Evolutionary conservation across 2,888 invertebrate genomes (phyloP), one percentile per base, ranked within the genome.

Genomic region (Melanostoma scalare): DNA sequence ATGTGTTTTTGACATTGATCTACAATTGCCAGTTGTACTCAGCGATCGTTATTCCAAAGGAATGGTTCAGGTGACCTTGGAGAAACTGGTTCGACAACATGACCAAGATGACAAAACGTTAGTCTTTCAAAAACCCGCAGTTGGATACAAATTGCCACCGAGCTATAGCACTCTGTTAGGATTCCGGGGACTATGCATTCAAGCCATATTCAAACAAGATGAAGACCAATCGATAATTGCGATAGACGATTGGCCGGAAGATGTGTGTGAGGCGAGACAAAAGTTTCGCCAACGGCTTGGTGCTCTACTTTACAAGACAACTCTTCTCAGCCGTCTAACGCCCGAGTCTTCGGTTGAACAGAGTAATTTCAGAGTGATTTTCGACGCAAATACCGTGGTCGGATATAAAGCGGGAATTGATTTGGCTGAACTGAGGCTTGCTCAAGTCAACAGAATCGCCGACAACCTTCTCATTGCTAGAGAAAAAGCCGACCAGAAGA

Each of bases 111-210:
- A 71, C 0, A 65, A 65, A 9, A 30, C 38, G 2, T 4, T 30
- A 0, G 48, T 56, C 5, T 46, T 6, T 6, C 61, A 69, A 3
- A 69, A 73, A 33, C 44, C 76, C 0, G 2, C 33, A 3, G 36
- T 53, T 6, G 68, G 78, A 3, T 53, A 69, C n/a, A 60, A 73
- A 0, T 72, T 90, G 58, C 89, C 90, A 4, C 89, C 90, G 1
- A 91, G 85, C 77, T 90, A 88, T 88, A 87, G 88, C 4, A 89
- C 90, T 2, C 86, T 89, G 67, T 86, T 90, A 77, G 90, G 88
- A 0, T 88, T 91, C 36, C 89, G 91, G 0, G 88, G 89, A 2
- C 50, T 90, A 0, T 90, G 90, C 61, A 88, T 91, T 65, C 86
- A 88, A 20, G 63, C 86, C 0, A 75, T 86, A 4, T 44, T 40